A percentile compares a stretch with the other conserved stretches of the same genome.
These are phyloP conservation scores for Ophion costatus DNA, from an alignment of 2,888 invertebrate genomes.

Conservation along the genomic window DNA sequence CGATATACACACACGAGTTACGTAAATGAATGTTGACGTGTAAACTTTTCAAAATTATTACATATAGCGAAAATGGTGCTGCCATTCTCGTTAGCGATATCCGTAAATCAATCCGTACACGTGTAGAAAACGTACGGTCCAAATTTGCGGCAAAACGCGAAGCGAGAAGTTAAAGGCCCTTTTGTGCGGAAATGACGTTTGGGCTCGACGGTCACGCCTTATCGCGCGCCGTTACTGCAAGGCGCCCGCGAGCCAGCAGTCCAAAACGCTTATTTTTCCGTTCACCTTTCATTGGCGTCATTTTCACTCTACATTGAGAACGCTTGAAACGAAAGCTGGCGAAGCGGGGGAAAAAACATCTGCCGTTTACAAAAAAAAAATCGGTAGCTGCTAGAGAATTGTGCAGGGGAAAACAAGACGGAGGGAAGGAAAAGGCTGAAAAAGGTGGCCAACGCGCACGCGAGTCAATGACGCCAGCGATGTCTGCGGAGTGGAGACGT, in stretches of 20 bases:
- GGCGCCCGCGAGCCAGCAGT: neutral
- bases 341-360: constrained; percentile 43
- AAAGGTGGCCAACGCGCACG: constrained; percentile 36
- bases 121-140: too few relatives aligned
- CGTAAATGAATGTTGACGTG: too few relatives aligned
- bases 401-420: neutral
- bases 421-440: constrained; percentile 34
- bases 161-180: too few relatives aligned
- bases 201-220: neutral
- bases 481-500: neutral
- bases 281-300: constrained; percentile 16
- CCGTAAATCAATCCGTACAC: too few relatives aligned
- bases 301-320: neutral
- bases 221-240: constrained; percentile 5
- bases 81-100: too few relatives aligned
- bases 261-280: constrained; percentile 20
- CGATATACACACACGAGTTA: too few relatives aligned
- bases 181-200: too few relatives aligned
- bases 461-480: constrained; percentile 13
- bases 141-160: too few relatives aligned
- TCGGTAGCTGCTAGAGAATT: constrained; percentile 11
- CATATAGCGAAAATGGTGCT: too few relatives aligned
- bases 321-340: neutral
- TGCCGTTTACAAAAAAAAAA: constrained; percentile 50
- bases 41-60: too few relatives aligned